Conservation (phyloP, 2,113 vertebrate genomes). For the Nothobranchius furzeri region DNA sequence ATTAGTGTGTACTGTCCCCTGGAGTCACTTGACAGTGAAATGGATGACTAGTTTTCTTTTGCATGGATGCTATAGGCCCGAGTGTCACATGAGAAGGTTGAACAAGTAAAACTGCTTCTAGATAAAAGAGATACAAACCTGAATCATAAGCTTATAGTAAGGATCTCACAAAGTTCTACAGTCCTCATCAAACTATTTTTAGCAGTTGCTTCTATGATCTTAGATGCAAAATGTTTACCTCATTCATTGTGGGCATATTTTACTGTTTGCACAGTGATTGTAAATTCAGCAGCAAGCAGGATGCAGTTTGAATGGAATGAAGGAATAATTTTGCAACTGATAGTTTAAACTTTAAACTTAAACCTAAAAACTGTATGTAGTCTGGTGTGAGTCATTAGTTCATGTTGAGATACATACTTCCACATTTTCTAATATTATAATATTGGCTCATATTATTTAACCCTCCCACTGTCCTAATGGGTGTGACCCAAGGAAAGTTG, state of each 20-base stretch:
- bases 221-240: background rate
- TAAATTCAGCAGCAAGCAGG: background rate
- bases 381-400: background rate
- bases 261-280: background rate
- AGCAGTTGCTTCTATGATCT: no score
- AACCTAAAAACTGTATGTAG: background rate
- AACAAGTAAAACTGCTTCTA: conserved; percentile 53
- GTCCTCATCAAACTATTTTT: no score
- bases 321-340: background rate
- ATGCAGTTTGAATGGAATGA: background rate
- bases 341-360: no score
- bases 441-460: no score
- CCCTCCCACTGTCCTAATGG: no score
- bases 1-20: conserved; percentile 80
- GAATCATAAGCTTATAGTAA: no score
- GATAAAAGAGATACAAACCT: conserved; percentile 38
- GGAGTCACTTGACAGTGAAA: conserved; percentile 80
- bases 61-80: conserved; percentile 64
- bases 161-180: no score
- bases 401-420: background rate
- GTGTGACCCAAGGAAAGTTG: no score
- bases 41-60: conserved; percentile 73
- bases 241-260: no score
- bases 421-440: background rate
- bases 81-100: conserved; percentile 75